These are phyloP conservation scores for Drosophila tani DNA, from an alignment of 1,140 invertebrate genomes.

Conservation along the genomic window DNA sequence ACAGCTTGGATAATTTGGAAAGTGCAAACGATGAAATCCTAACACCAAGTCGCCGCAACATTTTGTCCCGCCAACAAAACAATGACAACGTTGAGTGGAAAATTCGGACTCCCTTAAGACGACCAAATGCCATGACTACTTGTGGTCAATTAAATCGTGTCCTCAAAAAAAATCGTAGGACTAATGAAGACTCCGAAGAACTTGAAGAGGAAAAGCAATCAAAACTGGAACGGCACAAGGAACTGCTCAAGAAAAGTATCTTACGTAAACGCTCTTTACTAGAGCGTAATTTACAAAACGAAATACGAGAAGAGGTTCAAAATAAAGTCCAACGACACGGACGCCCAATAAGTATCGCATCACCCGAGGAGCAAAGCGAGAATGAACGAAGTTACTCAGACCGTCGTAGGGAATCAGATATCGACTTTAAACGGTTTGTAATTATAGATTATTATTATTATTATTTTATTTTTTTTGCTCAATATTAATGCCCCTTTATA, in stretches of 20 bases:
- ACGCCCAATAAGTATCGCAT: conserved; percentile 79
- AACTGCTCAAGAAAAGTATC: conserved; percentile 96
- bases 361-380: conserved; percentile 69
- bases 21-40: conserved; percentile 24
- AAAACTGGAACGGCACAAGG: conserved; percentile 89
- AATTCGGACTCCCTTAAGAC: conserved; percentile 46
- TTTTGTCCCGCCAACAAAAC: conserved; percentile 49
- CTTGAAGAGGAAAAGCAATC: conserved; percentile 56
- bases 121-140: conserved; percentile 35
- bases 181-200: conserved; percentile 38
- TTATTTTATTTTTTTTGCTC: background rate
- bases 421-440: conserved; percentile 50
- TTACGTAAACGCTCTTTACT: conserved; percentile 94
- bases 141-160: conserved; percentile 29
- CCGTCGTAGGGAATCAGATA: conserved; percentile 46
- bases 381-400: conserved; percentile 52
- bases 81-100: conserved; percentile 69
- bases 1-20: conserved; percentile 84
- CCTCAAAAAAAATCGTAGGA: conserved; percentile 54
- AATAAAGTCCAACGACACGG: conserved; percentile 82
- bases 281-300: conserved; percentile 95
- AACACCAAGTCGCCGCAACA: conserved; percentile 40
- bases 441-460: background rate
- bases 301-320: conserved; percentile 93
- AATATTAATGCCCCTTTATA: background rate